Evolutionary conservation across 1,140 invertebrate species (phyloP).

Genomic region (Drosophila pallidifrons): DNA sequence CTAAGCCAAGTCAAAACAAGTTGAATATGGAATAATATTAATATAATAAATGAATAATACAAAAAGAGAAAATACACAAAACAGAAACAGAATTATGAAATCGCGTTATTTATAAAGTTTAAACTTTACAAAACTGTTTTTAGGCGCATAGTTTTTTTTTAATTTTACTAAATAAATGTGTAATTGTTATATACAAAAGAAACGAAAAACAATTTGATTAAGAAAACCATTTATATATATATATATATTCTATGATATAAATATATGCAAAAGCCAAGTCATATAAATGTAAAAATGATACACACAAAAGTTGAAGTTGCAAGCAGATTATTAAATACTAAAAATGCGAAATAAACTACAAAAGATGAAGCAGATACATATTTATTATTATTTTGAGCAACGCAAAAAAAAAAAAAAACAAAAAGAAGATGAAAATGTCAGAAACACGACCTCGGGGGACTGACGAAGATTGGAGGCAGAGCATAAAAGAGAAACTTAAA

Average conservation of each 20-base stretch:
- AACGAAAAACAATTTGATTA: slow-evolving; percentile 5
- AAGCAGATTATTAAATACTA: slow-evolving; percentile 64
- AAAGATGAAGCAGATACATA: slow-evolving; percentile 29
- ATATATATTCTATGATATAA: slow-evolving; percentile 34
- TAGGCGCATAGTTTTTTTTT: slow-evolving; percentile 49
- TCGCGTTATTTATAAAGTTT: slow-evolving; percentile 45
- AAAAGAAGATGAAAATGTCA: background rate
- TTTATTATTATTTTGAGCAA: slow-evolving; percentile 13
- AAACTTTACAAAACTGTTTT: slow-evolving; percentile 43
- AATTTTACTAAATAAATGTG: slow-evolving; percentile 58
- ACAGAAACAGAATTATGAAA: background rate
- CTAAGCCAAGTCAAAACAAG: slow-evolving; percentile 75
- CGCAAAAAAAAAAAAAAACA: too few species aligned
- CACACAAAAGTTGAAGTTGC: slow-evolving; percentile 23
- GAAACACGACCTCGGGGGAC: background rate
- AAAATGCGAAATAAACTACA: slow-evolving; percentile 63
- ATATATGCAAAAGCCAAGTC: slow-evolving; percentile 34
- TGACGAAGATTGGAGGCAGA: background rate
- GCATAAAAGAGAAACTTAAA: slow-evolving; percentile 15
- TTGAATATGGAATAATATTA: slow-evolving; percentile 31
- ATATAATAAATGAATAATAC: slow-evolving; percentile 25
- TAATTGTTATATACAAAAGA: slow-evolving; percentile 55
- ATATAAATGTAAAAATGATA: slow-evolving; percentile 35
- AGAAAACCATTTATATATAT: slow-evolving; percentile 28
- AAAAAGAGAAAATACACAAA: slow-evolving; percentile 22